A percentile compares a stretch with the other conserved stretches of the same genome.
Evolutionary conservation across 2,113 vertebrate genomes (phyloP).

Genomic region (Mesocricetus auratus): DNA sequence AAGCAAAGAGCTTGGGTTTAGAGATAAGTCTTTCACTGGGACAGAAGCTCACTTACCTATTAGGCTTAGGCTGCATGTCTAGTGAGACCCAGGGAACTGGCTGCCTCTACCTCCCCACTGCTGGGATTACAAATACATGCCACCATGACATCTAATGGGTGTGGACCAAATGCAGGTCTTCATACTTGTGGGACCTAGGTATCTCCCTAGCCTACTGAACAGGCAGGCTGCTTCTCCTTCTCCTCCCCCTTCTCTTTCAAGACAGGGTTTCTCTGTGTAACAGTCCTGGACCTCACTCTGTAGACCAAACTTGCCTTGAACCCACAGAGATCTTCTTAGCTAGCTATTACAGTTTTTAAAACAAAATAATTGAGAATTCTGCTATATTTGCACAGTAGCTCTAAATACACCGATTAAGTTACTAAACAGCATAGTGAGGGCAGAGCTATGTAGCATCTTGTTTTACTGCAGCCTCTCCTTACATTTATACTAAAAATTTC

Average conservation of each 20-base stretch:
- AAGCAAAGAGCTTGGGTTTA: not conserved
- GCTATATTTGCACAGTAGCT: not conserved
- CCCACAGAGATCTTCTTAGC: not conserved
- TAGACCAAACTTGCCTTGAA: too few species aligned
- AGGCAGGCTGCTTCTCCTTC: not conserved
- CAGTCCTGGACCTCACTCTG: too few species aligned
- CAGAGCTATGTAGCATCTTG: not conserved
- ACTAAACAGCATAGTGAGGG: not conserved
- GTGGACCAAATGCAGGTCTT: not conserved
- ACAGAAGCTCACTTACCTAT: not conserved
- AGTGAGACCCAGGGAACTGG: not conserved
- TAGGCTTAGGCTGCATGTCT: not conserved
- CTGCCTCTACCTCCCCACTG: not conserved
- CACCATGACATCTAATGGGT: too few species aligned
- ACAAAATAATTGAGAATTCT: not conserved
- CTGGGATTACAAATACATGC: too few species aligned
- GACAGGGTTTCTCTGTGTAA: too few species aligned
- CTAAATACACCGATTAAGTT: not conserved
- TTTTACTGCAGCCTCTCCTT: accelerated
- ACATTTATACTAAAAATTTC: not conserved
- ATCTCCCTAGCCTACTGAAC: not conserved
- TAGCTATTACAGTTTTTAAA: not conserved
- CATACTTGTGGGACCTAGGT: too few species aligned
- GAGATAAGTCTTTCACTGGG: not conserved
- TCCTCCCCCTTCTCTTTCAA: too few species aligned